A percentile compares a stretch with the other conserved stretches of the same genome.
Conservation (phyloP, 2,888 invertebrate genomes). For the Euproctis similis region DNA sequence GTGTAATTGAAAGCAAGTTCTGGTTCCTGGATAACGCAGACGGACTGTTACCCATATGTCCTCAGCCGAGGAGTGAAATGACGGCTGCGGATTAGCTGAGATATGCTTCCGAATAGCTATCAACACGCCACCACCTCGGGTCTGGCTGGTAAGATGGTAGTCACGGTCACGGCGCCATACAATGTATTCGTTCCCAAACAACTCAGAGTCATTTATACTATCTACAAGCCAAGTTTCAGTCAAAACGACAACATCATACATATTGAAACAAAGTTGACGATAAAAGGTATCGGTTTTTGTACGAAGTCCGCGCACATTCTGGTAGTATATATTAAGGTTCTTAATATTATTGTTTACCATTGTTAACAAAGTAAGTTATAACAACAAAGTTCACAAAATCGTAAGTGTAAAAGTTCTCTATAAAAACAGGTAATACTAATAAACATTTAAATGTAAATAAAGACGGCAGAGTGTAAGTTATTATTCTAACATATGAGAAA, state of each 20-base stretch:
- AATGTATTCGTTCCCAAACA: conserved; percentile 1
- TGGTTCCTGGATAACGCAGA: neutral
- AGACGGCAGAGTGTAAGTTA: too few species aligned
- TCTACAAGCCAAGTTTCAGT: conserved; percentile 8
- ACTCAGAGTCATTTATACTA: conserved; percentile 5
- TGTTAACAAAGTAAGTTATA: too few species aligned
- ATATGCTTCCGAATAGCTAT: neutral
- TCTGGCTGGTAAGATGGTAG: conserved; percentile 4
- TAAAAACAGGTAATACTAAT: too few species aligned
- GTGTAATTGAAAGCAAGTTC: conserved; percentile 2
- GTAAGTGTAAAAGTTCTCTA: too few species aligned
- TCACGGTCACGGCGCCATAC: conserved; percentile 8
- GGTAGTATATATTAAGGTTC: too few species aligned
- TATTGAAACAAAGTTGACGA: conserved; percentile 1
- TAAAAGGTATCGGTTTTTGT: conserved; percentile 4
- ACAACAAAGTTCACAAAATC: too few species aligned
- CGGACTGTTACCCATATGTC: conserved; percentile 4
- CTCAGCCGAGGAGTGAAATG: conserved; percentile 5
- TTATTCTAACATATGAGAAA: too few species aligned
- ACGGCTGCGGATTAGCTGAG: neutral
- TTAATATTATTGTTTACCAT: too few species aligned
- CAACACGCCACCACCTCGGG: conserved; percentile 5
- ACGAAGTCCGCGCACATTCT: too few species aligned
- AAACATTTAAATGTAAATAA: too few species aligned
- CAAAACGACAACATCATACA: conserved; percentile 2